Evolutionary conservation across 2,113 vertebrate genomes (phyloP).

Genomic region (Triplophysa dalaica): DNA sequence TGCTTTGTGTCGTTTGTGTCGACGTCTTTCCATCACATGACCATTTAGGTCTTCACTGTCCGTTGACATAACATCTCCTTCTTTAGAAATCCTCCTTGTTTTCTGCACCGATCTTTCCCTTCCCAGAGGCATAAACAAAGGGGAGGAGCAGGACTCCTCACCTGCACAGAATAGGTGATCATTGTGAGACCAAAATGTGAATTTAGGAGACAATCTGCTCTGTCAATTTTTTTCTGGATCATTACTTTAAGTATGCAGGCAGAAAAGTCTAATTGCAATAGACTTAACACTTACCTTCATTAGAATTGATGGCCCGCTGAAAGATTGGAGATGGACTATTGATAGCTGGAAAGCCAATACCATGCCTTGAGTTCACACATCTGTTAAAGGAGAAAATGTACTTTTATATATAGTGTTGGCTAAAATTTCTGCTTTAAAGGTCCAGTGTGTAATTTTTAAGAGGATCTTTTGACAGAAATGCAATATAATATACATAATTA

Average conservation of each 20-base stretch:
- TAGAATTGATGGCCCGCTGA: constrained; percentile 17
- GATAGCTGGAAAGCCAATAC: constrained; percentile 38
- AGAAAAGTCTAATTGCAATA: not conserved
- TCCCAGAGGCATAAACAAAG: constrained; percentile 71
- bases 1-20: constrained; percentile 60
- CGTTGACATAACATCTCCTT: constrained; percentile 58
- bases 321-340: constrained; percentile 5
- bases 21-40: constrained; percentile 53
- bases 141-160: constrained; percentile 67
- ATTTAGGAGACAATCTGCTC: not conserved
- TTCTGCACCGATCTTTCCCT: constrained; percentile 54
- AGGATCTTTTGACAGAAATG: too few relatives aligned
- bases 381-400: constrained; percentile 21
- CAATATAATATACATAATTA: too few relatives aligned
- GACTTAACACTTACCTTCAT: constrained; percentile 37
- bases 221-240: not conserved
- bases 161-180: constrained; percentile 49
- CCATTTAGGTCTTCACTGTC: constrained; percentile 65
- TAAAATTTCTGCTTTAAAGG: too few relatives aligned
- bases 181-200: not conserved
- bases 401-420: not conserved
- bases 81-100: constrained; percentile 57
- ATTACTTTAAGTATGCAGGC: not conserved
- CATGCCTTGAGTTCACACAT: constrained; percentile 54
- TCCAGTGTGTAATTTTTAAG: not conserved